A percentile compares a stretch with the other conserved stretches of the same genome.
Evolutionary conservation across 2,888 invertebrate species (phyloP).

Genomic region (Rhagium mordax): DNA sequence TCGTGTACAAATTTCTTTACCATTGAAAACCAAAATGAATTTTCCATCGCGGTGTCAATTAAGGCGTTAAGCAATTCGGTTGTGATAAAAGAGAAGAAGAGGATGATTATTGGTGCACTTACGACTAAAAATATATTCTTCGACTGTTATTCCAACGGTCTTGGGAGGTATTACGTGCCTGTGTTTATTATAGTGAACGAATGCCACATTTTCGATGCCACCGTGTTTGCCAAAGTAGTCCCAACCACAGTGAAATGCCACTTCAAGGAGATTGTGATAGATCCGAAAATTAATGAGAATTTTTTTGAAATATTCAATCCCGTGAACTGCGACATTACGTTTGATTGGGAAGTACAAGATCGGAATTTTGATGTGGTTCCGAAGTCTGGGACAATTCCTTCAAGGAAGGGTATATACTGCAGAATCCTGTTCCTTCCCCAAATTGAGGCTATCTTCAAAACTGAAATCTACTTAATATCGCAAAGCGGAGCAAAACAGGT

Average conservation of each 20-base stretch:
- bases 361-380: slow-evolving; percentile 71
- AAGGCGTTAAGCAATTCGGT: slow-evolving; percentile 51
- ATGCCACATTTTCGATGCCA: slow-evolving; percentile 67
- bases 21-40: slow-evolving; percentile 66
- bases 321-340: slow-evolving; percentile 72
- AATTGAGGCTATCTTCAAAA: slow-evolving; percentile 49
- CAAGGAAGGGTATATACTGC: slow-evolving; percentile 71
- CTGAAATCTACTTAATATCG: slow-evolving; percentile 62
- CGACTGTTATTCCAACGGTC: slow-evolving; percentile 55
- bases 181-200: slow-evolving; percentile 69
- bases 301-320: slow-evolving; percentile 73
- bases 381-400: slow-evolving; percentile 71
- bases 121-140: slow-evolving; percentile 53
- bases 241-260: slow-evolving; percentile 63
- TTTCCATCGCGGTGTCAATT: slow-evolving; percentile 61
- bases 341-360: slow-evolving; percentile 71
- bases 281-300: slow-evolving; percentile 63
- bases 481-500: slow-evolving; percentile 62
- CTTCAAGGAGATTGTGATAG: slow-evolving; percentile 61
- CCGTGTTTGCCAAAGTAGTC: slow-evolving; percentile 67
- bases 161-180: slow-evolving; percentile 64
- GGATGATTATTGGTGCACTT: slow-evolving; percentile 48
- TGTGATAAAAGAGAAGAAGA: slow-evolving; percentile 51
- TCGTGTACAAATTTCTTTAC: slow-evolving; percentile 60
- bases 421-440: slow-evolving; percentile 66